Evolutionary conservation across 2,888 invertebrate species (phyloP), one percentile per base, ranked within the genome.

Genomic region (Rapana venosa): DNA sequence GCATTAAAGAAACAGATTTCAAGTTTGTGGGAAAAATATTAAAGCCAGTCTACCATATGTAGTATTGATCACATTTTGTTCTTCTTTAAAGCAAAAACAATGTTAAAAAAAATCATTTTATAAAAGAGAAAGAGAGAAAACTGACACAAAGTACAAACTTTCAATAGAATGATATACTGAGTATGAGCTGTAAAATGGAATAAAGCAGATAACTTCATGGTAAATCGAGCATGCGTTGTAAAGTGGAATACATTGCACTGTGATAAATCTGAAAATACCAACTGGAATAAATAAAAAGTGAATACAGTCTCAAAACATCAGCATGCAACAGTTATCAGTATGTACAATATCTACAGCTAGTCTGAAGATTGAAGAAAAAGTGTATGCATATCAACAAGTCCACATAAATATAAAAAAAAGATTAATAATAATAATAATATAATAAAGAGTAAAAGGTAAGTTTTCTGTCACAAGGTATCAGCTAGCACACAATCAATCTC

Each of bases 311-410:
- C 56, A n/a, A 83, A 47, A 20, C 30, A 20, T 13, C 47, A 47
- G 20, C 58, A 36, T 58, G 85, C 35, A 83, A 35, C 20, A 47
- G 22, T 47, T n/a, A 83, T 35, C 36, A 83, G 26, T 85, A 85
- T 58, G 47, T 85, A 85, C 85, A 85, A 26, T 30, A 58, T 85
- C 47, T 47, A 30, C 47, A 58, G 26, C 58, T 85, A 36, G 56
- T 26, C 26, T 20, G 47, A 85, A 58, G 58, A 26, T 26, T 26
- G 22, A 47, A 35, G 35, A 35, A 83, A 83, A 13, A 17, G n/a
- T 11, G n/a, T n/a, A n/a, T n/a, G n/a, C n/a, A 74, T n/a, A 74
- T 74, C 74, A 22, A 74, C 30, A 26, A 26, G 13, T n/a, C 13
- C 74, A 74, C n/a, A 74, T 13, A 74, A 74, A n/a, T n/a, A n/a